phyloP scores from a whole-genome alignment of 2,888 invertebrate genomes.

The Machimus atricapillus region DNA sequence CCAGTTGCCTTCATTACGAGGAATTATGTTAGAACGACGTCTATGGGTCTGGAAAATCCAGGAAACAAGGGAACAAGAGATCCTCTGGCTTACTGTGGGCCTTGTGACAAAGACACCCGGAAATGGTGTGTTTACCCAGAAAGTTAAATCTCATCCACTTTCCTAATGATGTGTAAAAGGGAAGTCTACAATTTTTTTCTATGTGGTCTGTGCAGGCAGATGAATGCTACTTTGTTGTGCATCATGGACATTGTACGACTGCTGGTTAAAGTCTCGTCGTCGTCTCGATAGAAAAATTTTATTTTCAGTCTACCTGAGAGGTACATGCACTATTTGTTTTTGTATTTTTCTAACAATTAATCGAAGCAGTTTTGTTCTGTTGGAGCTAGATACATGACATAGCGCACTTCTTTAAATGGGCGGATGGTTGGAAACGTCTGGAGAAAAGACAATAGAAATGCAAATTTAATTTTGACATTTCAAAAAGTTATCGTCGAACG shows the following conservation, averaged over 20 bases:
- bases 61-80: background rate
- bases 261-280: background rate
- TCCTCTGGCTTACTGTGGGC: background rate
- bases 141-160: background rate
- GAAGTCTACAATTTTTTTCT: background rate
- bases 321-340: background rate
- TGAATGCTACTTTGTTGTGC: background rate
- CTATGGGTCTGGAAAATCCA: background rate
- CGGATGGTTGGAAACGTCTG: background rate
- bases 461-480: no score
- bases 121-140: slow-evolving; percentile 42
- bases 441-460: no score
- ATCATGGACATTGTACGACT: background rate
- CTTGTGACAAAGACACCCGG: slow-evolving; percentile 12
- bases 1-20: background rate
- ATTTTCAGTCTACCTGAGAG: background rate
- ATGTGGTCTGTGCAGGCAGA: background rate
- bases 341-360: background rate
- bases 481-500: no score
- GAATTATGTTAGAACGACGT: background rate
- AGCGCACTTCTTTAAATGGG: background rate
- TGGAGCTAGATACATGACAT: background rate
- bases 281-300: background rate
- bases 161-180: background rate
- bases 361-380: background rate